phyloP scores from a whole-genome alignment of 2,113 vertebrate species.

The Bufo gargarizans region DNA sequence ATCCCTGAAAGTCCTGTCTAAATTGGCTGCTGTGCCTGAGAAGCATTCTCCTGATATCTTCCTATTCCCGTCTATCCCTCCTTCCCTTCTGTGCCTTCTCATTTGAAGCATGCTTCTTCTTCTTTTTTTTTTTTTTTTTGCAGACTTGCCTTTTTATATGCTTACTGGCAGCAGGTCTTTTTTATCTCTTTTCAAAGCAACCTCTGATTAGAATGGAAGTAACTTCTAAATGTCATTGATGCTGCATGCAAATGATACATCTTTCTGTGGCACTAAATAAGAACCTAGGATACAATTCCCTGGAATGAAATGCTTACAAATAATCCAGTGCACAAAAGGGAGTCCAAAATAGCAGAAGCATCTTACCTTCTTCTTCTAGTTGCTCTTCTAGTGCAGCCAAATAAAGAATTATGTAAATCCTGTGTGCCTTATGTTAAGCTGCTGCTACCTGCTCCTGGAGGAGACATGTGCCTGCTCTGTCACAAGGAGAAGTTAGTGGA shows the following conservation, averaged over 20 bases:
- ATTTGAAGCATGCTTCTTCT: constrained; percentile 32
- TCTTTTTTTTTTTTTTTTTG: constrained; percentile 42
- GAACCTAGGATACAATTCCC: constrained; percentile 19
- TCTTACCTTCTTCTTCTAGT: constrained; percentile 45
- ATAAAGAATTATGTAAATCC: constrained; percentile 45
- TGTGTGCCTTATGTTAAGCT: constrained; percentile 31
- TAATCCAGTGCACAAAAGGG: constrained; percentile 39
- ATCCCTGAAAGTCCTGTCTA: constrained; percentile 16
- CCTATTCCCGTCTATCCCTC: constrained; percentile 34
- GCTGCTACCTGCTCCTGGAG: constrained; percentile 47
- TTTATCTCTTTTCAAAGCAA: constrained; percentile 53
- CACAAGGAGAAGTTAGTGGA: constrained; percentile 59
- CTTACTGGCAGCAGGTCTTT: constrained; percentile 52
- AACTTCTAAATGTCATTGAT: constrained; percentile 59
- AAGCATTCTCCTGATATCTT: constrained; percentile 49
- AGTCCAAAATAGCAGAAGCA: constrained; percentile 21
- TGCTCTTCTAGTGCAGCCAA: constrained; percentile 32
- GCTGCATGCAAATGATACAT: constrained; percentile 50
- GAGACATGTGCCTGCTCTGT: constrained; percentile 61
- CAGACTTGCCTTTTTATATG: constrained; percentile 45
- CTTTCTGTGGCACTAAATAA: not conserved
- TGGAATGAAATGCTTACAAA: constrained; percentile 49
- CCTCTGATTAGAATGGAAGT: constrained; percentile 51
- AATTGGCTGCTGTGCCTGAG: constrained; percentile 44
- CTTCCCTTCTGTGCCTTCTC: constrained; percentile 49